Conservation (phyloP, 2,113 vertebrate genomes). For the Odontophorus gujanensis region DNA sequence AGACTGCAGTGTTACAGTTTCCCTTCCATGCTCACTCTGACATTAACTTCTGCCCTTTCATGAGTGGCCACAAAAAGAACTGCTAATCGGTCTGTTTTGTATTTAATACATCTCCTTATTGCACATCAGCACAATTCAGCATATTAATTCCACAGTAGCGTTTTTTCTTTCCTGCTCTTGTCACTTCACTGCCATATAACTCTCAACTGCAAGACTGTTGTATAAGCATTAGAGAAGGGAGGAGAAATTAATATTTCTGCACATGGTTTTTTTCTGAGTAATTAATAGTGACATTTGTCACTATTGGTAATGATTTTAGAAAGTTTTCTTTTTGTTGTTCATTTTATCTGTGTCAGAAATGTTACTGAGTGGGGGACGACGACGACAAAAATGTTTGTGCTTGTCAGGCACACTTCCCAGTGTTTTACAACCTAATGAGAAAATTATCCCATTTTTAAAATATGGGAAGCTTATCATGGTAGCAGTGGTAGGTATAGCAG, state of each 20-base stretch:
- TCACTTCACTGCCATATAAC: background rate
- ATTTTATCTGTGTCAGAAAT: background rate
- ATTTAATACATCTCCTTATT: background rate
- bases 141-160: background rate
- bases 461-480: background rate
- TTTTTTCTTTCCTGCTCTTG: background rate
- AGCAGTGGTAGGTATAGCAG: background rate
- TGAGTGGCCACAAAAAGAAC: background rate
- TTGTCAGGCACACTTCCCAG: background rate
- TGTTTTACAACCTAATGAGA: background rate
- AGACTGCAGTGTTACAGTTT: background rate
- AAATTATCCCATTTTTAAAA: background rate
- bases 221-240: background rate
- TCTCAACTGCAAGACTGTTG: background rate
- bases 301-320: background rate
- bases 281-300: background rate
- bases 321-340: background rate
- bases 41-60: background rate
- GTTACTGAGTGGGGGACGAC: fast-evolving
- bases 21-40: fast-evolving
- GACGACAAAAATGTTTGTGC: background rate
- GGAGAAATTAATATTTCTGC: background rate
- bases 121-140: background rate
- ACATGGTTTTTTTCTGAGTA: background rate
- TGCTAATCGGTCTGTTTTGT: background rate